Conservation (phyloP, 2,888 invertebrate genomes). For the Crepidodera aurea region DNA sequence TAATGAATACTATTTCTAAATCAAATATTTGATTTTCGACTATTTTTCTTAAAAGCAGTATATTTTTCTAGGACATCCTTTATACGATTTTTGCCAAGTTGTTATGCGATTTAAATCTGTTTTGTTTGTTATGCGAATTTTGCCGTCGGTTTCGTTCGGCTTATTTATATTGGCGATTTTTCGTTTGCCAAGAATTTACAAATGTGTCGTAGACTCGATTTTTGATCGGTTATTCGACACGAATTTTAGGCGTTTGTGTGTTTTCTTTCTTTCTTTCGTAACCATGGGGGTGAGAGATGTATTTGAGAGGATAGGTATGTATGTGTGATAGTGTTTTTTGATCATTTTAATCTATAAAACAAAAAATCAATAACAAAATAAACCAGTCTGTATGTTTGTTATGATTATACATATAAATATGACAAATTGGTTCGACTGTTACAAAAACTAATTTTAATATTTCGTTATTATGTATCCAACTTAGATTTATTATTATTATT, state of each 20-base stretch:
- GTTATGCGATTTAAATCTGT: slow-evolving; percentile 4
- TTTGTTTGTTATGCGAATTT: slow-evolving; percentile 14
- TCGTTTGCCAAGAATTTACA: slow-evolving; percentile 26
- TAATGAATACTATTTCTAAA: too few relatives aligned
- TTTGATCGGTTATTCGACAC: slow-evolving; percentile 9
- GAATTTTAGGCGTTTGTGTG: not conserved
- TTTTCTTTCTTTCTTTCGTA: not conserved
- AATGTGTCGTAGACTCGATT: slow-evolving; percentile 8
- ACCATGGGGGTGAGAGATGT: slow-evolving; percentile 12
- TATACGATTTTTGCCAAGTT: slow-evolving; percentile 9
- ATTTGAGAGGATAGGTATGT: slow-evolving; percentile 19
- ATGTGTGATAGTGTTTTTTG: too few relatives aligned
- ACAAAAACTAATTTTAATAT: too few relatives aligned
- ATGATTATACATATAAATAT: too few relatives aligned
- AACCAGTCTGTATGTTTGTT: too few relatives aligned
- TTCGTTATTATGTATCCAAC: too few relatives aligned
- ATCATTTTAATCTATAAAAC: too few relatives aligned
- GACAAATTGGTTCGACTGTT: too few relatives aligned
- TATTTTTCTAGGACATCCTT: not conserved
- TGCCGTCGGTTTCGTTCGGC: slow-evolving; percentile 12
- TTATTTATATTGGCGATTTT: slow-evolving; percentile 20
- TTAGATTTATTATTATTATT: too few relatives aligned
- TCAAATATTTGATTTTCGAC: too few relatives aligned
- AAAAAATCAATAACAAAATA: too few relatives aligned
- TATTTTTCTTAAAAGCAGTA: too few relatives aligned